Percentiles rank a stretch among this genome's conserved stretches.
Conservation (phyloP, 2,797 vertebrate species). For the Myotis pilosus region DNA sequence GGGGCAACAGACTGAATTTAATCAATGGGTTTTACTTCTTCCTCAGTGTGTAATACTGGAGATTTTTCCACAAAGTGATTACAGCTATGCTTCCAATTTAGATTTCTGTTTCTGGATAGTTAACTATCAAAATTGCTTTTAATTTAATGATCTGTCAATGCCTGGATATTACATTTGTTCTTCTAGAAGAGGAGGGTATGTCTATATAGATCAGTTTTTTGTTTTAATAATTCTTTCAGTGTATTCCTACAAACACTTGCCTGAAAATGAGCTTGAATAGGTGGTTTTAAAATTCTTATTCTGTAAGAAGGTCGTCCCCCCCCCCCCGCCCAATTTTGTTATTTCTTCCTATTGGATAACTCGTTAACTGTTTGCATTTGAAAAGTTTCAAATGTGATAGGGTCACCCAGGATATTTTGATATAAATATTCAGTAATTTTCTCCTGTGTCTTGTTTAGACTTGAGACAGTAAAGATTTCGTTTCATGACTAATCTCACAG, state of each 20-base stretch:
- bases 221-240: slow-evolving; percentile 65
- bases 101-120: slow-evolving; percentile 22
- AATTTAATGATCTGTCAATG: slow-evolving; percentile 52
- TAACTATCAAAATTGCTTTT: slow-evolving; percentile 51
- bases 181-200: not conserved
- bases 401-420: slow-evolving; percentile 66
- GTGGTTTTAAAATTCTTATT: slow-evolving; percentile 28
- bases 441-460: slow-evolving; percentile 64
- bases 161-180: slow-evolving; percentile 40
- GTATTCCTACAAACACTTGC: slow-evolving; percentile 72
- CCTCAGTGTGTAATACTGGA: not conserved
- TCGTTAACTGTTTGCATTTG: slow-evolving; percentile 25
- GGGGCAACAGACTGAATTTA: slow-evolving; percentile 40
- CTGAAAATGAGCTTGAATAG: slow-evolving; percentile 13
- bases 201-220: not conserved
- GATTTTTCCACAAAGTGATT: slow-evolving; percentile 35
- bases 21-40: not conserved
- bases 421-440: slow-evolving; percentile 72
- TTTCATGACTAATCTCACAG: slow-evolving; percentile 43
- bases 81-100: slow-evolving; percentile 51
- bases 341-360: not conserved
- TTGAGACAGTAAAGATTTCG: not conserved
- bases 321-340: not conserved
- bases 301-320: not conserved
- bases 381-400: not conserved